phyloP scores from a whole-genome alignment of 2,797 vertebrate species.

The Lemur catta region DNA sequence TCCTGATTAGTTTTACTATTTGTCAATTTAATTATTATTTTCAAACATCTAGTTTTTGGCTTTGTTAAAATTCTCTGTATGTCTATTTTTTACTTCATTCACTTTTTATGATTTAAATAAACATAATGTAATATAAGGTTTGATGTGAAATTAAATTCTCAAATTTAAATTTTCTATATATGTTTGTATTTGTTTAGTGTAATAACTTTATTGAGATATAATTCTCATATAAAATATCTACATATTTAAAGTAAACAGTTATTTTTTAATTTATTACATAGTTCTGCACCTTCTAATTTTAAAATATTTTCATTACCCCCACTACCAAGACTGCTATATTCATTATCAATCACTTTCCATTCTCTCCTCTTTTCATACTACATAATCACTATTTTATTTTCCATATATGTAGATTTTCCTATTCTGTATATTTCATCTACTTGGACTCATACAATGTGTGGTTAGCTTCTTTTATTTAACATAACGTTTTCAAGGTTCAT shows the following conservation, averaged over 20 bases:
- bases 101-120: not conserved
- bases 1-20: not conserved
- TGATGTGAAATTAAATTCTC: not conserved
- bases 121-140: not conserved
- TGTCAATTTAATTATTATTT: not conserved
- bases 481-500: not conserved
- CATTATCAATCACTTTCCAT: not conserved
- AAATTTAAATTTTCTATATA: not conserved
- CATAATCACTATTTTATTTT: not conserved
- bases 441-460: not conserved
- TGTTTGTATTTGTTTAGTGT: not conserved
- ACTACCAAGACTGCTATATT: not conserved
- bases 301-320: not conserved
- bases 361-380: not conserved
- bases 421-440: not conserved
- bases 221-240: not conserved
- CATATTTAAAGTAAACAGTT: not conserved
- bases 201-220: not conserved
- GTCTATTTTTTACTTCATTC: not conserved
- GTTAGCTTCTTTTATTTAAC: not conserved
- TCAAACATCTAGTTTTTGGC: not conserved
- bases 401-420: not conserved
- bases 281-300: not conserved
- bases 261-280: not conserved
- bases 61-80: not conserved